Conservation (phyloP, 2,113 vertebrate species). For the Neogobius melanostomus region DNA sequence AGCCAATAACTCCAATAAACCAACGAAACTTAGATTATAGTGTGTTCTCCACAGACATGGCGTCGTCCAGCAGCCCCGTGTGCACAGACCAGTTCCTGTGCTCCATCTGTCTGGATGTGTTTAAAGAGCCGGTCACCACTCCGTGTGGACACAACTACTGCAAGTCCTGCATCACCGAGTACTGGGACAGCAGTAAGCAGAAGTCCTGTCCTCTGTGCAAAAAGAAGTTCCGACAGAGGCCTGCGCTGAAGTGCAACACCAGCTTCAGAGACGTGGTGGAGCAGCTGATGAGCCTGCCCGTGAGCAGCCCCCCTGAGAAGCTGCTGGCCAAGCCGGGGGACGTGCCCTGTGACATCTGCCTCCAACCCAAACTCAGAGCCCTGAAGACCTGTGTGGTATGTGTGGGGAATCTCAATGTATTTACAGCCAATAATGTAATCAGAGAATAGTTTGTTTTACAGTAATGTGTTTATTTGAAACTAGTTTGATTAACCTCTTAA, state of each 20-base stretch:
- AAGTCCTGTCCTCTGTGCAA: slow-evolving; percentile 42
- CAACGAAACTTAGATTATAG: neutral
- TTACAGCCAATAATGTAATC: too few relatives aligned
- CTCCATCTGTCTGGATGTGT: slow-evolving; percentile 35
- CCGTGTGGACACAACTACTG: slow-evolving; percentile 60
- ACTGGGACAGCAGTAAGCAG: slow-evolving; percentile 22
- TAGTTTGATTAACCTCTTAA: too few relatives aligned
- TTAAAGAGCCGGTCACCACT: slow-evolving; percentile 45
- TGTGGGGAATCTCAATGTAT: slow-evolving; percentile 5
- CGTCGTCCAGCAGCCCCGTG: slow-evolving; percentile 12
- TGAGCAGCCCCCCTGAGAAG: neutral
- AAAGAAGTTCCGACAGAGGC: slow-evolving; percentile 15
- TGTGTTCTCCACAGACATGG: slow-evolving; percentile 44
- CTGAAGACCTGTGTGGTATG: slow-evolving; percentile 53
- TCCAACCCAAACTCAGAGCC: slow-evolving; percentile 32
- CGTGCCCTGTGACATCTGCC: slow-evolving; percentile 56
- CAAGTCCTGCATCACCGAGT: slow-evolving; percentile 35
- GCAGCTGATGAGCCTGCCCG: slow-evolving; percentile 13
- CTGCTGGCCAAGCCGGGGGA: slow-evolving; percentile 26
- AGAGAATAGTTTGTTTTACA: too few relatives aligned
- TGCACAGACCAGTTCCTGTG: slow-evolving; percentile 29
- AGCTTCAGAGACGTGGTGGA: slow-evolving; percentile 46
- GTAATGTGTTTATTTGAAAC: too few relatives aligned
- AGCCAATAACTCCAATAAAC: too few relatives aligned
- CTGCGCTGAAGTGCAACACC: slow-evolving; percentile 46